Base-by-base conservation (phyloP, 2,113 vertebrate species). In the Callorhinus ursinus region DNA sequence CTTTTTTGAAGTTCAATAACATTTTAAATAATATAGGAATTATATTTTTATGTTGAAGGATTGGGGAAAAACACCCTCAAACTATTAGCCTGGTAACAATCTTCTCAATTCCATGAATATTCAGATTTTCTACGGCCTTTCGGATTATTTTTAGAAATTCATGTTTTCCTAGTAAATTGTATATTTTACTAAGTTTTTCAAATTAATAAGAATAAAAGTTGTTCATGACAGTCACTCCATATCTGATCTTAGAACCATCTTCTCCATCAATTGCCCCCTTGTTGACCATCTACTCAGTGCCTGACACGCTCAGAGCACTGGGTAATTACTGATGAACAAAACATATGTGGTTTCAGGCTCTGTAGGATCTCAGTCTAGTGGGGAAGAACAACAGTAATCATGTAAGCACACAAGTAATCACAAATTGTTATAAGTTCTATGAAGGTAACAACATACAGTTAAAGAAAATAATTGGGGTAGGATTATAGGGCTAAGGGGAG, bases 1-100 rank as follows among this genome's bases (percentile, higher is more conserved):
- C 36, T 92, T 95, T 93, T 72, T 67, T 49, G 65, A 95, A 67
- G 33, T 55, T 81, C 72, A 95, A 49, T 94, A 92, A 59, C 63
- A 72, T 90, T 94, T 93, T 89, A 90, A 94, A 80, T 96, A 94
- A 92, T 81, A 86, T 53, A 57, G 4, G 53, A 90, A 88, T 84
- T 90, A 14, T 9, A 14, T 7, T 84, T 86, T 95, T 79, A 53
- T 22, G 61, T 71, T 88, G 15, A 93, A 88, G 18, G 19, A 84
- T 55, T 85, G 16, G 33, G 19, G 46, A 24, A 92, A 92, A 93
- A 93, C 46, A 89, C 7, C 26, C 72, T 86, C 89, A 95, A 96
- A 95, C 83, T 89, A 92, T 82, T 76, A 90, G 26, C 2, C 14
- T 91, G 22, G 12, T 57, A 95, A 79, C 11, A 89, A 72, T 26